Percentiles rank a stretch among this genome's conserved stretches.
These are phyloP conservation scores for Micrasema minimum DNA, from an alignment of 1,140 invertebrate species.

Conservation along the genomic window DNA sequence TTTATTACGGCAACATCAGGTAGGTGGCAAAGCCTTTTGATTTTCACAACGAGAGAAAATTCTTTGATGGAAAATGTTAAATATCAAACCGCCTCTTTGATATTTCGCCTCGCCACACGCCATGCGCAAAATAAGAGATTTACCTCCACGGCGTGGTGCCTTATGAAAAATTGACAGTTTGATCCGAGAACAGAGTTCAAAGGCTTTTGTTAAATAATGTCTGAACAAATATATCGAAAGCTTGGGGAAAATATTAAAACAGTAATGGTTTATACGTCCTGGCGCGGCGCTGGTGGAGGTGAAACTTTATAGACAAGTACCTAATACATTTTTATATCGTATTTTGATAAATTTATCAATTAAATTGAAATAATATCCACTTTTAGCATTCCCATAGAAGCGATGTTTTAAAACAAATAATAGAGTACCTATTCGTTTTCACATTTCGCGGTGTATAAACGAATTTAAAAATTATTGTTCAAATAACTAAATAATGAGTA, in stretches of 20 bases:
- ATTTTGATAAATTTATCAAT: no score
- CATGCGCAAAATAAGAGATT: slow-evolving; percentile 43
- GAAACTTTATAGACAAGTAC: no score
- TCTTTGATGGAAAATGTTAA: slow-evolving; percentile 52
- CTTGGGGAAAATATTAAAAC: slow-evolving; percentile 26
- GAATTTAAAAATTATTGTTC: no score
- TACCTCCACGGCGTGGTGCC: slow-evolving; percentile 24
- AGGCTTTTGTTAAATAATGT: slow-evolving; percentile 53
- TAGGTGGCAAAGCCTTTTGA: slow-evolving; percentile 26
- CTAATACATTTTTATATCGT: no score
- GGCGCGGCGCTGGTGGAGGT: no score
- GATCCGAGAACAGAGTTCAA: slow-evolving; percentile 49
- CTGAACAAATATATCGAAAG: slow-evolving; percentile 49
- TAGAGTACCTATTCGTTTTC: no score
- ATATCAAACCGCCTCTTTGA: slow-evolving; percentile 46
- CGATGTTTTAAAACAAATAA: no score
- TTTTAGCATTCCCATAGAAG: no score
- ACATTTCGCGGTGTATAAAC: no score
- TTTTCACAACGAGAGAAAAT: slow-evolving; percentile 22
- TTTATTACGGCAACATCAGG: slow-evolving; percentile 41
- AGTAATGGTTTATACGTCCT: no score
- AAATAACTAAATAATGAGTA: no score
- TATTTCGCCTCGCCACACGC: slow-evolving; percentile 38
- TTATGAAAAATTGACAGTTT: slow-evolving; percentile 46
- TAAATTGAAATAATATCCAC: no score